These are phyloP conservation scores for Percina caprodes DNA, from an alignment of 2,113 vertebrate genomes.

Conservation along the genomic window DNA sequence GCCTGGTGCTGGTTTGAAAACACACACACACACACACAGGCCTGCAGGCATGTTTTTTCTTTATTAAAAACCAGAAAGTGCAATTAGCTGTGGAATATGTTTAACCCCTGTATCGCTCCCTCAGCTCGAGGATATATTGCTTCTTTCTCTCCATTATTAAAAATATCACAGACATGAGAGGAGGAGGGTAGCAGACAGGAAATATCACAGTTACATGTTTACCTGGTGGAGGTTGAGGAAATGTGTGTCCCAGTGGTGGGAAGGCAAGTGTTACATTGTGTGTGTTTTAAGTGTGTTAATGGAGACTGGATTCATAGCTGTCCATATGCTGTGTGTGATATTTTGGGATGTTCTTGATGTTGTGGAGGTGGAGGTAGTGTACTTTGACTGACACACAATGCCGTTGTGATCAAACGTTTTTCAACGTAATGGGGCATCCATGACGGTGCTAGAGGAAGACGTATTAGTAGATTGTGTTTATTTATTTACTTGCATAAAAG, in stretches of 20 bases:
- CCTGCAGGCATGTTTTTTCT: constrained; percentile 73
- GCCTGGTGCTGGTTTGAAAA: constrained; percentile 44
- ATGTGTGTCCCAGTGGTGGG: constrained; percentile 32
- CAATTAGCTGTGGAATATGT: constrained; percentile 84
- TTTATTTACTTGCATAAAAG: no score
- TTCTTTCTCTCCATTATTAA: constrained; percentile 82
- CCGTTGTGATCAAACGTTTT: background rate
- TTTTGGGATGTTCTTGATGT: background rate
- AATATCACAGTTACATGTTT: constrained; percentile 65
- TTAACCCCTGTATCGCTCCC: constrained; percentile 82
- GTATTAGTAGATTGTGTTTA: background rate
- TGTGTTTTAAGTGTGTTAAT: background rate
- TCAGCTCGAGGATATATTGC: constrained; percentile 81
- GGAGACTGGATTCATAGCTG: background rate
- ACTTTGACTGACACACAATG: no score
- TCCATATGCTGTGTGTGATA: background rate
- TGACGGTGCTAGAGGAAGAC: background rate
- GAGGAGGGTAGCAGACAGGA: constrained; percentile 63
- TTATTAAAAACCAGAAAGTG: constrained; percentile 83
- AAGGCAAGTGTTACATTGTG: background rate
- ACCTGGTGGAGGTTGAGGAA: constrained; percentile 58
- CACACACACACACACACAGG: constrained; percentile 28
- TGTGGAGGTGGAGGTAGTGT: no score
- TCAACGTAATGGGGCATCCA: constrained; percentile 6
- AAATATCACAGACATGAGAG: constrained; percentile 68